Evolutionary conservation across 2,888 invertebrate genomes (phyloP).

Genomic region (Drosophila pseudotalamancana): DNA sequence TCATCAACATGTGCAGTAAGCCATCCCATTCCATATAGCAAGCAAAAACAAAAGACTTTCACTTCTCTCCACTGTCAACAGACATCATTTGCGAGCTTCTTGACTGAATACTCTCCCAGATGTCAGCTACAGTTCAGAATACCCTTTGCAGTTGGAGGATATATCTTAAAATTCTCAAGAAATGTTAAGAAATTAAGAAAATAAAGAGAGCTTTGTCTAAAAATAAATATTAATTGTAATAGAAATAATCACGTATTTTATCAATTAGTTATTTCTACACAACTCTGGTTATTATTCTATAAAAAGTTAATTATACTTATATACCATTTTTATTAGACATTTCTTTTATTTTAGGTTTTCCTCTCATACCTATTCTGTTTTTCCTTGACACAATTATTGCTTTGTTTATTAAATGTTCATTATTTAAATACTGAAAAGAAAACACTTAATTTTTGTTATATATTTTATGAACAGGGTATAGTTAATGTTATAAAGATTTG

Average conservation of each 20-base stretch:
- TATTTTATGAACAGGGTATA: slow-evolving; percentile 39
- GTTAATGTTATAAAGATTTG: slow-evolving; percentile 65
- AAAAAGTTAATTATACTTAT: neutral
- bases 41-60: slow-evolving; percentile 58
- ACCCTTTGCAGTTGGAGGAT: slow-evolving; percentile 11
- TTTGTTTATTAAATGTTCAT: neutral
- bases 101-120: slow-evolving; percentile 36
- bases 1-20: slow-evolving; percentile 70
- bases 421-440: neutral
- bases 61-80: slow-evolving; percentile 60
- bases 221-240: too few relatives aligned
- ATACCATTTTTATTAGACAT: neutral
- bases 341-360: neutral
- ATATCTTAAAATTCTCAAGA: neutral
- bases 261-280: neutral
- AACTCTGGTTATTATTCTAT: too few relatives aligned
- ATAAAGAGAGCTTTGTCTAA: too few relatives aligned
- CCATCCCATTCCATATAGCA: slow-evolving; percentile 4
- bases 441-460: neutral
- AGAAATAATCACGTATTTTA: too few relatives aligned
- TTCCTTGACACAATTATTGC: too few relatives aligned
- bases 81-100: slow-evolving; percentile 64
- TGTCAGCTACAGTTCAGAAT: slow-evolving; percentile 8
- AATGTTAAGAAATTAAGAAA: too few relatives aligned
- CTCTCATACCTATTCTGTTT: too few relatives aligned